phyloP scores from a whole-genome alignment of 1,140 invertebrate species.

The Dinothrombium tinctorium region DNA sequence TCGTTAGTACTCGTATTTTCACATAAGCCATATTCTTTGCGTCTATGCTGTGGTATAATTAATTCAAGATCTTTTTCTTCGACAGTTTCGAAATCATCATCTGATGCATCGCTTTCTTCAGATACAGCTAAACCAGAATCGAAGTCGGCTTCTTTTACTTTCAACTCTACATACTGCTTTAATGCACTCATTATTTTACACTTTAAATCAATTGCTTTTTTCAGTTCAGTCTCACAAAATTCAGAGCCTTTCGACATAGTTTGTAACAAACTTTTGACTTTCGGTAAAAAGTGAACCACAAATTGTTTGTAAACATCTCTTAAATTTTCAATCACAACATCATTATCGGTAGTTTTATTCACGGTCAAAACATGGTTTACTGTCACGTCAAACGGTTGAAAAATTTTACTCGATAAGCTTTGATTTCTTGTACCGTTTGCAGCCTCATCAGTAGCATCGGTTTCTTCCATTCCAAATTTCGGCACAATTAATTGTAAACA shows the following conservation, averaged over 20 bases:
- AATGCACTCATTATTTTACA: conserved; percentile 4
- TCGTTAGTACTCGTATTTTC: not conserved
- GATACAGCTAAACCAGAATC: not conserved
- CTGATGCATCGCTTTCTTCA: conserved; percentile 8
- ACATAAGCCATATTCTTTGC: conserved; percentile 14
- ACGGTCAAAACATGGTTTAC: conserved; percentile 6
- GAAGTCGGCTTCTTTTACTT: conserved; percentile 7
- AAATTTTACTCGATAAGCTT: conserved; percentile 4
- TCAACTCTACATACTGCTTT: conserved; percentile 10
- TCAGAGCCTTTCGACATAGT: conserved; percentile 3
- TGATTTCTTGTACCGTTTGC: no score
- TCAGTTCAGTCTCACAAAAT: conserved; percentile 7
- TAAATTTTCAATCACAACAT: conserved; percentile 16
- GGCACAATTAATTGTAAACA: conserved; percentile 23
- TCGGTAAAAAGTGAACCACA: conserved; percentile 11
- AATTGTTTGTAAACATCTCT: conserved; percentile 17
- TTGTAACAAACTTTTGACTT: conserved; percentile 12
- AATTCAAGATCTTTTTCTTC: conserved; percentile 23
- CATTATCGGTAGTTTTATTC: conserved; percentile 5
- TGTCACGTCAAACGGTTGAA: conserved; percentile 3
- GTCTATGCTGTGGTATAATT: conserved; percentile 16
- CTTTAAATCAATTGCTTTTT: conserved; percentile 16
- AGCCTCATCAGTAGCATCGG: no score
- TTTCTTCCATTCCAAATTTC: conserved; percentile 9
- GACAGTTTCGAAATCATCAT: conserved; percentile 22